Evolutionary conservation across 37 sponge, comb jelly and placozoan species (phyloP), one percentile per base, ranked within the genome.

Genomic region (Axinella damicornis): DNA sequence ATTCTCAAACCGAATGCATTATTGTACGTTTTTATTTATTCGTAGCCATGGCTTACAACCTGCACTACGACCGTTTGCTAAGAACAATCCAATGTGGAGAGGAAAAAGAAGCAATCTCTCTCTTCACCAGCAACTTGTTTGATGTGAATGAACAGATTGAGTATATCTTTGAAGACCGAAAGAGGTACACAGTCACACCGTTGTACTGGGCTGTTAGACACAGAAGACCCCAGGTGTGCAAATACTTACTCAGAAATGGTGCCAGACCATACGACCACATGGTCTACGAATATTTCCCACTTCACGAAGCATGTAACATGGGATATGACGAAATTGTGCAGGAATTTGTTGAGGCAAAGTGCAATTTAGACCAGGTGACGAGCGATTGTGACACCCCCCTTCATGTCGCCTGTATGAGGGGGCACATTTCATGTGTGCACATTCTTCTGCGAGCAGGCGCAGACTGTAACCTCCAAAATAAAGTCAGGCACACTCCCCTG

Each of bases 201-300:
- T 71, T 88, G 13, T 35, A 81, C 35, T 88, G 88, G 88, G 88
- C 88, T 11, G 88, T 88, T 1, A 63, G 74, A 39, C 38, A 57
- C 46, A 65, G 57, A 59, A 69, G 57, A 32, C 68, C 75, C 13
- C 39, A 41, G 0, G 31, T 88, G 25, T 81, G 88, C 57, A 72
- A 75, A 74, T 88, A 40, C 28, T 78, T 88, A 0, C 77, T 88
- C 34, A 25, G 34, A 19, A 66, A 81, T 32, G 82, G 82, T 12
- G 88, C 88, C 53, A 38, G 57, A 1, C 82, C 88, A 4, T 88
- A 59, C 22, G 62, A 27, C 21, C 53, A 73, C 71, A 27, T 82
- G 77, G 88, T 88, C 16, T 82, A 74, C 33, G 88, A 88, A 38
- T 88, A 88, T 24, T 88, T 76, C 36, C 88, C 88, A 2, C 83